phyloP scores from a whole-genome alignment of 2,113 vertebrate species.

The Scomber japonicus region DNA sequence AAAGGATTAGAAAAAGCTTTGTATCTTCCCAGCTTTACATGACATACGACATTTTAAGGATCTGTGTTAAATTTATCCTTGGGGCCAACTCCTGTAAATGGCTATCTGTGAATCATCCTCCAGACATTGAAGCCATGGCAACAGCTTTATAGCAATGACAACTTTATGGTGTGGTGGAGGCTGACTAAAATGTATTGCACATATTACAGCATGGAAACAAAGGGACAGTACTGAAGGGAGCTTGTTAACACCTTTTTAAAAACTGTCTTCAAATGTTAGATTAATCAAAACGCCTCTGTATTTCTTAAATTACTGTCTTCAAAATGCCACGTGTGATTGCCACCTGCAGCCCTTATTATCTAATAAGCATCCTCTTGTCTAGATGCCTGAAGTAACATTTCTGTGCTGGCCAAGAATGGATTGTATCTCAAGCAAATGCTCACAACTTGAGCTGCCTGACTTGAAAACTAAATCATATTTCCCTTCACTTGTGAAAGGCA shows the following conservation, averaged over 20 bases:
- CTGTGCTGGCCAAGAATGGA: slow-evolving; percentile 6
- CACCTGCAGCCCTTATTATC: neutral
- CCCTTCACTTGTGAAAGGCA: slow-evolving; percentile 22
- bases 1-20: neutral
- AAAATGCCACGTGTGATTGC: neutral
- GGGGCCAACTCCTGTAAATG: slow-evolving; percentile 49
- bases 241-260: neutral
- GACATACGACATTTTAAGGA: slow-evolving; percentile 26
- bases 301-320: neutral
- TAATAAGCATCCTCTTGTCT: neutral
- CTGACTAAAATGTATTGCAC: slow-evolving; percentile 39
- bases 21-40: slow-evolving; percentile 1
- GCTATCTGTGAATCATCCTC: slow-evolving; percentile 61
- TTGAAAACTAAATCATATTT: slow-evolving; percentile 27
- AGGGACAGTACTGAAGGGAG: slow-evolving; percentile 13
- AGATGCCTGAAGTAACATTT: slow-evolving; percentile 24
- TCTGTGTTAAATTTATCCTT: slow-evolving; percentile 52
- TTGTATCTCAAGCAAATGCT: neutral
- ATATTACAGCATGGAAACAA: slow-evolving; percentile 42
- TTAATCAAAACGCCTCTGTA: neutral
- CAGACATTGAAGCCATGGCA: slow-evolving; percentile 77
- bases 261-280: neutral
- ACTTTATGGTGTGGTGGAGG: slow-evolving; percentile 55
- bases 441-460: slow-evolving; percentile 11
- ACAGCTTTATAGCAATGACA: slow-evolving; percentile 72